Evolutionary conservation across 2,888 invertebrate genomes (phyloP), one percentile per base, ranked within the genome.

Genomic region (Cephus pygmeus): DNA sequence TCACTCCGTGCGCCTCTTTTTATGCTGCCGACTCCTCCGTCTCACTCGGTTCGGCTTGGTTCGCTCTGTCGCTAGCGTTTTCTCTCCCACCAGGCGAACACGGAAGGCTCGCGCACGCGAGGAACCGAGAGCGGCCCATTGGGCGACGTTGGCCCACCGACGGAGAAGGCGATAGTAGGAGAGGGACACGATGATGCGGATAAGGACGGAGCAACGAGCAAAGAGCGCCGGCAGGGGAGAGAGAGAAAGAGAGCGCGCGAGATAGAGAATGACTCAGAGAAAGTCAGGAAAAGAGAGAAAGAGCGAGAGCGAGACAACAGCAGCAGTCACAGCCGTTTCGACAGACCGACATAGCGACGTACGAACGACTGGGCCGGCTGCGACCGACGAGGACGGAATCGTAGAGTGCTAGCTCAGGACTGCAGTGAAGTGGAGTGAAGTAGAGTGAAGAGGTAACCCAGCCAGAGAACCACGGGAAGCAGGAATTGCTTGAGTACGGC

Each of bases 1-100:
- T 86, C 85, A 83, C 84, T 87, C 83, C 80, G 81, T 83, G 81
- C 85, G 85, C 82, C 87, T 87, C 88, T 87, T 89, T 88, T 89
- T 87, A 87, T 83, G 83, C 86, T 83, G 83, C 85, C 86, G 84
- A 85, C 77, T 76, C 73, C 1, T 36, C 36, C 34, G 36, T 75
- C 84, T 84, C 84, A 83, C 83, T 80, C 83, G 80, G 78, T 83
- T 83, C 90, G 87, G 84, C 86, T 87, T 84, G 84, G 84, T 75
- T 35, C 30, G 36, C 56, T 73, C 74, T 75, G 73, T 33, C 31
- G 34, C 77, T 79, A 73, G 74, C 76, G 74, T 78, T 82, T 79
- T 76, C 77, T 73, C 76, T 79, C 80, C 73, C 79, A 73, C 82
- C 56, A 56, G 76, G 78, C 77, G 80, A 71, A 76, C 81, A 56